Base-by-base conservation (phyloP, 2,113 vertebrate species). In the Phrynosoma platyrhinos region DNA sequence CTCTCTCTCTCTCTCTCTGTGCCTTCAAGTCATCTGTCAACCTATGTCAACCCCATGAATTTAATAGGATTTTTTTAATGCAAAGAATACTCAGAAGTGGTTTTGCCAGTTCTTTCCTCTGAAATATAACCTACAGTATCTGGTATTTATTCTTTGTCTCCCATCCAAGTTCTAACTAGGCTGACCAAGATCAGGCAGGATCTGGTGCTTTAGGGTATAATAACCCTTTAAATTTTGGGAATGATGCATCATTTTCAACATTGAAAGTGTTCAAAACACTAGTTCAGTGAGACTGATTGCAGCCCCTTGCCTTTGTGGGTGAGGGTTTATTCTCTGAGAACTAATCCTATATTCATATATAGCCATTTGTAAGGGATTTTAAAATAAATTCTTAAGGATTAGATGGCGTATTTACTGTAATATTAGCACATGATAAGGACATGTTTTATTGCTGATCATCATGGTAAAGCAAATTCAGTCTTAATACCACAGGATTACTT, bases 351-450 rank as follows among this genome's bases (percentile, higher is more conserved):
- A 27, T 83, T 93, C 82, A 23, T 87, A 82, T 72, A 47, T 20
- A 55, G 92, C 84, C 47, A 79, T 42, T 92, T 90, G 92, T 87
- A 92, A 90, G 36, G 85, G 91, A 93, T 94, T 93, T 89, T 12
- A 9, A 58, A 40, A 47, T 62, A 89, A 76, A 87, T 74, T 72
- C 88, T 79, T 66, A 85, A 87, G 83, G 74, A 84, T 92, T 88
- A 91, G 83, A 71, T 84, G 79, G 64, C 77, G 0, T 79, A 83
- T 90, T 93, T 92, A 90, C 85, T 90, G 87, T 85, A 84, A 82
- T 88, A 90, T 30, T 88, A 32, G 12, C 79, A 91, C 36, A 85
- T 13, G 87, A 8, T 66, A 90, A 92, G 87, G 58, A 72, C 52
- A 47, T 62, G 25, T 88, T 92, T 92, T 72, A 32, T 79, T 79